Evolutionary conservation across 2,797 vertebrate species (phyloP).

Genomic region (Chrosomus eos): DNA sequence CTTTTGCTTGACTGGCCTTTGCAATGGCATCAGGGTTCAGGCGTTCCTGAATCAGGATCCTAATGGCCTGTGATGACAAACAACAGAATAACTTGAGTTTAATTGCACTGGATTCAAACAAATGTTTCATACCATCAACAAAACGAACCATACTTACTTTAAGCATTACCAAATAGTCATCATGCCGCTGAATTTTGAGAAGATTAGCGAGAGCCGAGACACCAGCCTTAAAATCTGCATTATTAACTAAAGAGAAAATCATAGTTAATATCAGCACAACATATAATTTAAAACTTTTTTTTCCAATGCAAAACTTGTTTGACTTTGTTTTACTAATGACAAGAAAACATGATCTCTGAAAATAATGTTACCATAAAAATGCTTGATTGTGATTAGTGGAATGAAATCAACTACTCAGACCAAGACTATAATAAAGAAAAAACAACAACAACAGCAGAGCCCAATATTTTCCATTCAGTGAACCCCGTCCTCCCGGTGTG

Average conservation of each 20-base stretch:
- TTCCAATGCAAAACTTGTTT: background rate
- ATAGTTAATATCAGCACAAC: background rate
- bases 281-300: background rate
- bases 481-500: background rate
- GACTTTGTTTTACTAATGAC: background rate
- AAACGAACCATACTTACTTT: constrained; percentile 80
- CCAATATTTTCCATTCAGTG: background rate
- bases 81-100: background rate
- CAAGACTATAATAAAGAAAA: background rate
- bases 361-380: background rate
- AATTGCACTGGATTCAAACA: background rate
- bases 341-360: background rate
- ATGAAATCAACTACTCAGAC: background rate
- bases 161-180: constrained; percentile 96
- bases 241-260: constrained; percentile 79
- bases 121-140: background rate
- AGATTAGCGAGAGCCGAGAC: constrained; percentile 92
- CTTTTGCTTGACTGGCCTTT: constrained; percentile 88
- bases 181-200: constrained; percentile 93
- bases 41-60: constrained; percentile 94
- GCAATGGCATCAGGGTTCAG: constrained; percentile 90
- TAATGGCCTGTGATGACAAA: constrained; percentile 83
- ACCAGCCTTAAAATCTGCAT: constrained; percentile 96
- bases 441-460: background rate
- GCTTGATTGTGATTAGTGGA: background rate